Conservation (phyloP, 2,113 vertebrate species). For the Pedetes capensis region DNA sequence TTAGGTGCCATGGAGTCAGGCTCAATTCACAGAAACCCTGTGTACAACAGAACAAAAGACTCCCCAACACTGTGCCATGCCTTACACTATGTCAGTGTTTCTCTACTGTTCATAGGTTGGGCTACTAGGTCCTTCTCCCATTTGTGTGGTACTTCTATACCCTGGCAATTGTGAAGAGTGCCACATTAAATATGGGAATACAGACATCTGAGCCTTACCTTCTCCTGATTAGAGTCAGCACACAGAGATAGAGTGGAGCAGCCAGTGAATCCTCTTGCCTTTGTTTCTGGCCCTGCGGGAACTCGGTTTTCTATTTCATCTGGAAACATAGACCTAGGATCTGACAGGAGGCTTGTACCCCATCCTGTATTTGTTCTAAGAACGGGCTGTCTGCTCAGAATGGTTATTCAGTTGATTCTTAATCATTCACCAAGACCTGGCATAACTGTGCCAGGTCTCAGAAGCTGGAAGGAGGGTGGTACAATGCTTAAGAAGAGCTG, state of each 20-base stretch:
- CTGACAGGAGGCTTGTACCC: background rate
- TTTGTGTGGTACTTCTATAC: no score
- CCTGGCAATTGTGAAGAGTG: no score
- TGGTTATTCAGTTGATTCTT: background rate
- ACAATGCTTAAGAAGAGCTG: background rate
- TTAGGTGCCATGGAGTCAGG: no score
- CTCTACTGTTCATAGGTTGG: no score
- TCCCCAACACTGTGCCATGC: no score
- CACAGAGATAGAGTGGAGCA: background rate
- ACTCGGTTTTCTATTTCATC: background rate
- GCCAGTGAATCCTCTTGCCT: background rate
- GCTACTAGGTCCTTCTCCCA: no score
- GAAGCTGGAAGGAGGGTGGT: background rate
- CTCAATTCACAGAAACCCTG: no score
- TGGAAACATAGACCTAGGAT: background rate
- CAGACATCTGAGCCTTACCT: no score
- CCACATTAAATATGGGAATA: no score
- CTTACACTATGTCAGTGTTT: no score
- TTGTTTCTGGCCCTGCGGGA: background rate
- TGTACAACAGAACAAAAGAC: no score
- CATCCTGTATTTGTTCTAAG: background rate
- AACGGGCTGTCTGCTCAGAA: background rate
- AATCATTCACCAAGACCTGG: background rate
- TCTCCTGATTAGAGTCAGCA: no score
- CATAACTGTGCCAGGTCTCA: background rate